These are phyloP conservation scores for Bombus ignitus DNA, from an alignment of 1,140 invertebrate species.

Conservation along the genomic window DNA sequence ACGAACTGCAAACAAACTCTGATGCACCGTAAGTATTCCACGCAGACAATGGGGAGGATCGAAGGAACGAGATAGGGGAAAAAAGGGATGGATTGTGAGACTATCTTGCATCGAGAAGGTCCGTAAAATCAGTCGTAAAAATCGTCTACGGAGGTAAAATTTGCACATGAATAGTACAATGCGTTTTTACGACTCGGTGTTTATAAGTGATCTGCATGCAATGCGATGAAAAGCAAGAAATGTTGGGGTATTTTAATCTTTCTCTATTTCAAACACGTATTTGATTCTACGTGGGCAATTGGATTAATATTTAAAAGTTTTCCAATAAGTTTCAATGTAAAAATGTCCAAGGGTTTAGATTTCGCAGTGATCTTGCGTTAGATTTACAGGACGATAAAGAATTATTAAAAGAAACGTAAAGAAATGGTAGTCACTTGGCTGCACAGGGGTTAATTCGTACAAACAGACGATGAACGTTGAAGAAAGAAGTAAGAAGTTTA, in stretches of 20 bases:
- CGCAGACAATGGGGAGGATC: conserved; percentile 19
- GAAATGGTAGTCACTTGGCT: too few species aligned
- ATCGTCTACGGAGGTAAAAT: conserved; percentile 37
- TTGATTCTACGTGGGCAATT: neutral
- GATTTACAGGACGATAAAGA: too few species aligned
- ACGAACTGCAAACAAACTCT: conserved; percentile 65
- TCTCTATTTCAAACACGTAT: neutral
- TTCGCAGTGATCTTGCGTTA: too few species aligned
- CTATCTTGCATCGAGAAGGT: conserved; percentile 29
- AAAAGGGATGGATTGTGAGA: neutral
- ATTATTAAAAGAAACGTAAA: too few species aligned
- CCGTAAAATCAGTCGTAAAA: conserved; percentile 62
- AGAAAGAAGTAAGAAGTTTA: neutral
- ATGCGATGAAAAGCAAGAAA: neutral
- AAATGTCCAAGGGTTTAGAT: too few species aligned
- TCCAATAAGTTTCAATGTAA: too few species aligned
- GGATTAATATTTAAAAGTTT: neutral
- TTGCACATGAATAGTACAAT: conserved; percentile 17
- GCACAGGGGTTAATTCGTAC: too few species aligned
- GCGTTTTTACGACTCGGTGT: conserved; percentile 34
- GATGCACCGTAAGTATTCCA: conserved; percentile 49
- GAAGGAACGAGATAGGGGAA: neutral
- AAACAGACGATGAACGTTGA: neutral
- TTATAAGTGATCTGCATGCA: conserved; percentile 6
- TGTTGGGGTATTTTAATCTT: accelerated